A percentile compares a stretch with the other conserved stretches of the same genome.
Conservation (phyloP, 2,113 vertebrate species). For the Bolborhynchus lineola region DNA sequence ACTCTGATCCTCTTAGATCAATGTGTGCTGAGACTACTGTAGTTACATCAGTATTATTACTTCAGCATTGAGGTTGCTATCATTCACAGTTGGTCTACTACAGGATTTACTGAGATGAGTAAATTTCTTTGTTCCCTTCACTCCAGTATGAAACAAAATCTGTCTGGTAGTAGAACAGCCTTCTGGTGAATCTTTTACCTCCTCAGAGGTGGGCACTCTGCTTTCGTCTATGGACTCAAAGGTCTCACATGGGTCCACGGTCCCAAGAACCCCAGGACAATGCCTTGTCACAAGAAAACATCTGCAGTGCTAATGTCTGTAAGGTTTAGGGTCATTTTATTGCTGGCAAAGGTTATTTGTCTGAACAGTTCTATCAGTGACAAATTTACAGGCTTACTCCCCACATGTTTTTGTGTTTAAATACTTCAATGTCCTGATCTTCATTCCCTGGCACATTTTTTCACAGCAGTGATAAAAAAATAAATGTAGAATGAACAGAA, state of each 20-base stretch:
- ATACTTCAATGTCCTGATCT: neutral
- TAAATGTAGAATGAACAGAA: neutral
- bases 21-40: neutral
- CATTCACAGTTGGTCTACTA: neutral
- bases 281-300: neutral
- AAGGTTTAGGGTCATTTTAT: neutral
- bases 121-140: neutral
- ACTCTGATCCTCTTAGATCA: neutral
- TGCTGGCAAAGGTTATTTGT: neutral
- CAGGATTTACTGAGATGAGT: neutral
- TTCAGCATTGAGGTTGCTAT: neutral
- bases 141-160: neutral
- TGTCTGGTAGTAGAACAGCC: neutral
- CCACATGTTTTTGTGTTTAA: neutral
- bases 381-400: neutral
- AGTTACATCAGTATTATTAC: neutral
- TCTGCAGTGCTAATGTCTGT: neutral
- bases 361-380: neutral
- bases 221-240: neutral
- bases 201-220: neutral
- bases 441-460: neutral
- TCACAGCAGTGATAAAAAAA: neutral
- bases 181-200: neutral
- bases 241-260: neutral
- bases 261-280: neutral